phyloP scores from a whole-genome alignment of 1,140 invertebrate species.

The Cherax destructor region DNA sequence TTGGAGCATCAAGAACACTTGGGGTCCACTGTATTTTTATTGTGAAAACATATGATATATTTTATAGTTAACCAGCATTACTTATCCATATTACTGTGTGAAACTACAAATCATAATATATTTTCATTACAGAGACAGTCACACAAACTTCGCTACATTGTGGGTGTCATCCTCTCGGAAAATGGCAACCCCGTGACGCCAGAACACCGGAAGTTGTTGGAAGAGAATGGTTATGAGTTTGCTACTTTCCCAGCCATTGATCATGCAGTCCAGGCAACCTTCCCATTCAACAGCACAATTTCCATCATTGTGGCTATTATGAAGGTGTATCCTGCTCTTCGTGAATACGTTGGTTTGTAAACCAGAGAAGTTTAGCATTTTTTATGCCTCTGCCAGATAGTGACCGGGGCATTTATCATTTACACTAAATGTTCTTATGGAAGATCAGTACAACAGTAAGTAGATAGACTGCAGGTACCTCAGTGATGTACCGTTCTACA shows the following conservation, averaged over 20 bases:
- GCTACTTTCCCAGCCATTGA: conserved; percentile 75
- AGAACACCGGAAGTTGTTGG: conserved; percentile 64
- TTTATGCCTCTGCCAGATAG: too few species aligned
- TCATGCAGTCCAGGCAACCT: conserved; percentile 75
- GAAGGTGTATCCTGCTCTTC: conserved; percentile 76
- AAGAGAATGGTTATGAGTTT: conserved; percentile 75
- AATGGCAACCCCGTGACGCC: conserved; percentile 71
- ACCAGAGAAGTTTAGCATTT: background rate
- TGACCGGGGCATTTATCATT: too few species aligned
- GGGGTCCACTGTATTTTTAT: too few species aligned
- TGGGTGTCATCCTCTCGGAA: conserved; percentile 75
- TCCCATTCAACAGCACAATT: conserved; percentile 76
- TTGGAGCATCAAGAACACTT: too few species aligned
- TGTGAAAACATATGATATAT: too few species aligned
- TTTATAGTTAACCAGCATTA: too few species aligned
- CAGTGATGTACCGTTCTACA: too few species aligned
- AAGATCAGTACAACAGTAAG: too few species aligned
- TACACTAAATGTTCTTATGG: too few species aligned
- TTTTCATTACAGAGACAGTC: conserved; percentile 73
- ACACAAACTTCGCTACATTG: conserved; percentile 74
- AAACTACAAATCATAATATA: too few species aligned
- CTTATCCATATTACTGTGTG: too few species aligned
- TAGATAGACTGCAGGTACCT: too few species aligned
- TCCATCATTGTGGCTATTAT: conserved; percentile 76
- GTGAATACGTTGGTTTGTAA: conserved; percentile 73